Conservation (phyloP, 1,140 invertebrate species). For the Drosophila lacertosa region DNA sequence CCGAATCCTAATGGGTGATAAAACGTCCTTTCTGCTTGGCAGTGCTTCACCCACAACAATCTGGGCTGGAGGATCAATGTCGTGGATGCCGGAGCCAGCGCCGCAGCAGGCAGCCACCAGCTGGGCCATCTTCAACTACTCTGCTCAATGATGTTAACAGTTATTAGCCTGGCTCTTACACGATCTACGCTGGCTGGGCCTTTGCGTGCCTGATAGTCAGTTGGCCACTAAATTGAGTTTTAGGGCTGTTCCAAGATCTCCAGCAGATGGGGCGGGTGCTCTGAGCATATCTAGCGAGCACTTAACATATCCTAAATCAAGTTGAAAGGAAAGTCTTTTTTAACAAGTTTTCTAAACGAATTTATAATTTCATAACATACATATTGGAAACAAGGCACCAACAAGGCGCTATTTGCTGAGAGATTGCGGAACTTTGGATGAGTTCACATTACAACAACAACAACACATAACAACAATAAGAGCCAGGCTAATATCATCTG, state of each 20-base stretch:
- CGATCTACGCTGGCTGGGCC: slow-evolving; percentile 17
- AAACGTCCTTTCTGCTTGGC: too few species aligned
- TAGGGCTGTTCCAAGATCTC: slow-evolving; percentile 11
- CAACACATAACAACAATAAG: slow-evolving; percentile 40
- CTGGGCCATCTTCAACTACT: slow-evolving; percentile 18
- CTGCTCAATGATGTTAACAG: slow-evolving; percentile 42
- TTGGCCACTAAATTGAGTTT: slow-evolving; percentile 32
- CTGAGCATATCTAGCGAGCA: slow-evolving; percentile 33
- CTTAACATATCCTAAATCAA: slow-evolving; percentile 49
- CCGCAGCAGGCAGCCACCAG: slow-evolving; percentile 13
- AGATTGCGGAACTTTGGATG: slow-evolving; percentile 19
- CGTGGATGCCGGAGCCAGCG: slow-evolving; percentile 87
- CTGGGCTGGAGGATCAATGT: slow-evolving; percentile 97
- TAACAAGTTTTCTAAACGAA: slow-evolving; percentile 40
- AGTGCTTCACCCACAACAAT: slow-evolving; percentile 96
- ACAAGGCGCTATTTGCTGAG: slow-evolving; percentile 1
- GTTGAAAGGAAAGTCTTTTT: slow-evolving; percentile 24
- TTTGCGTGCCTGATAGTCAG: slow-evolving; percentile 73
- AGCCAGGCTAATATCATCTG: slow-evolving; percentile 83
- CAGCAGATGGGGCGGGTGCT: slow-evolving; percentile 16
- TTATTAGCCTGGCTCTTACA: slow-evolving; percentile 72
- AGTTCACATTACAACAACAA: slow-evolving; percentile 18
- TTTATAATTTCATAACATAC: slow-evolving; percentile 58
- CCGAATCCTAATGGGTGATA: too few species aligned
- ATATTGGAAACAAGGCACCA: neutral